phyloP scores from a whole-genome alignment of 2,113 vertebrate species.

The Triplophysa siluroides region DNA sequence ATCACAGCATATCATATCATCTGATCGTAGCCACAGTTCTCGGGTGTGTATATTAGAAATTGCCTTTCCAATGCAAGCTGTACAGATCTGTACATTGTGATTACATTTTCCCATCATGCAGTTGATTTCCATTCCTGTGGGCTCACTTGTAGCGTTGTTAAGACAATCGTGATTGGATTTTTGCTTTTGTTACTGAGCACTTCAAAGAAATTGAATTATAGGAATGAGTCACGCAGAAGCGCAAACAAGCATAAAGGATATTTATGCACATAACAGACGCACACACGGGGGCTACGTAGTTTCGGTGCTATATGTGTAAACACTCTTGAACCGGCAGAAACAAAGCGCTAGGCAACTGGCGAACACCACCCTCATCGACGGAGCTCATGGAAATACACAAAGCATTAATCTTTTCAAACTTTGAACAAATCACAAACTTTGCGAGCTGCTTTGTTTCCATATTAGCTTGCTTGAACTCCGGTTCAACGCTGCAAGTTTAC shows the following conservation, averaged over 20 bases:
- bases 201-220: not conserved
- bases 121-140: constrained; percentile 6
- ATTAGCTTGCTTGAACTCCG: not conserved
- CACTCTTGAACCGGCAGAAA: constrained; percentile 13
- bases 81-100: not conserved
- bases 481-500: not conserved
- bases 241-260: not conserved
- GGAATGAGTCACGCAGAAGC: too few relatives aligned
- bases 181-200: not conserved
- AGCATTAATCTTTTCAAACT: constrained; percentile 8
- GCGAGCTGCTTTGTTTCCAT: not conserved
- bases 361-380: not conserved
- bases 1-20: not conserved
- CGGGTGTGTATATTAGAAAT: not conserved
- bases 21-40: not conserved
- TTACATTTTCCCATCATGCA: not conserved
- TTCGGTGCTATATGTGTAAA: constrained; percentile 8
- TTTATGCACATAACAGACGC: not conserved
- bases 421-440: not conserved
- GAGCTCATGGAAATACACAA: not conserved
- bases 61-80: not conserved
- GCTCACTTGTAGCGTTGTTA: not conserved
- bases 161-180: not conserved
- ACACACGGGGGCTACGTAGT: not conserved
- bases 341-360: constrained; percentile 12